Percentiles rank a stretch among this genome's conserved stretches.
These are phyloP conservation scores for Callinectes sapidus DNA, from an alignment of 2,888 invertebrate genomes.

Conservation along the genomic window DNA sequence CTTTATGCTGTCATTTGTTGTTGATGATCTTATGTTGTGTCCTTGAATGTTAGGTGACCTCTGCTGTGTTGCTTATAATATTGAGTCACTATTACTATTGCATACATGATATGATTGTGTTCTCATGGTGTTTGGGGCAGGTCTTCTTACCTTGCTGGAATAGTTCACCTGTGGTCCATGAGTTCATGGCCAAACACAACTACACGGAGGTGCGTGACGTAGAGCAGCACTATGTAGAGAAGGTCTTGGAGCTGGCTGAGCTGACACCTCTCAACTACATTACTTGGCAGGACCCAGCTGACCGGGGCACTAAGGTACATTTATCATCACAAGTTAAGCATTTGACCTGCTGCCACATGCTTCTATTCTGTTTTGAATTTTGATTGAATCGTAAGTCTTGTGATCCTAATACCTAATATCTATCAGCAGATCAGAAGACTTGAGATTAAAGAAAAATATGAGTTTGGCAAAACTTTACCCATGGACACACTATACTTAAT, in stretches of 20 bases:
- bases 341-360: no score
- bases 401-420: no score
- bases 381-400: no score
- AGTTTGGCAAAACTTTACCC: no score
- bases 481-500: no score
- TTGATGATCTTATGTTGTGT: not conserved
- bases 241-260: constrained; percentile 56
- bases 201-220: constrained; percentile 61
- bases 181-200: constrained; percentile 62
- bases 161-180: constrained; percentile 59
- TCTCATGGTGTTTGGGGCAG: not conserved
- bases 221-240: constrained; percentile 60
- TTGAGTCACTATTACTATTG: not conserved
- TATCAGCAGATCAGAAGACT: no score
- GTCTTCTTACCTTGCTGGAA: constrained; percentile 84
- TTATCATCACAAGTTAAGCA: not conserved
- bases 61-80: not conserved
- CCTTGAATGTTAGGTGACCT: not conserved
- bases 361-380: not conserved
- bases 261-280: constrained; percentile 62
- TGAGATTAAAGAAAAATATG: no score
- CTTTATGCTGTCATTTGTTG: not conserved
- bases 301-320: constrained; percentile 50
- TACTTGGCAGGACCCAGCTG: constrained; percentile 86
- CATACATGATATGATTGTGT: not conserved